These are phyloP conservation scores for Triops longicaudatus DNA, from an alignment of 1,140 invertebrate genomes.

Conservation along the genomic window DNA sequence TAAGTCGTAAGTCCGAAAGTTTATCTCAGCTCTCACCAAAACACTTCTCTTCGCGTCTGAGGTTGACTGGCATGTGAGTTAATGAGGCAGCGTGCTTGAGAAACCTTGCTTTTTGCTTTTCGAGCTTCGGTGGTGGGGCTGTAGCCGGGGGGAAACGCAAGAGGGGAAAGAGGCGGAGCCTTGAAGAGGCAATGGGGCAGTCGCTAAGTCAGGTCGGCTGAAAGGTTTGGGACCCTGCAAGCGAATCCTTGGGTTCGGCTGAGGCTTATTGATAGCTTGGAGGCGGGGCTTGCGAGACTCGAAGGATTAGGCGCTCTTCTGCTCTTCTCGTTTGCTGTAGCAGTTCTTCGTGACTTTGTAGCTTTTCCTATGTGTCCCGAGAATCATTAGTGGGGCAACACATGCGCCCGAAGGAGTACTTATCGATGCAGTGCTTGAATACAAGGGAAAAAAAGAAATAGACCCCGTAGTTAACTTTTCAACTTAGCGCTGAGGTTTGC, in stretches of 20 bases:
- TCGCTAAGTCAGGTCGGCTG: not conserved
- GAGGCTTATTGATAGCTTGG: not conserved
- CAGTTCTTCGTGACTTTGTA: not conserved
- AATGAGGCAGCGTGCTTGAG: slow-evolving; percentile 10
- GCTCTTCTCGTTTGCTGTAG: not conserved
- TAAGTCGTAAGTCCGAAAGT: too few relatives aligned
- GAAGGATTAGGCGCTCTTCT: not conserved
- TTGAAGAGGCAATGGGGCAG: not conserved
- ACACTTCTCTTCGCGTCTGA: not conserved
- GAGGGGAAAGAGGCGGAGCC: not conserved
- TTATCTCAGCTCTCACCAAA: not conserved
- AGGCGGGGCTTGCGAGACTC: not conserved
- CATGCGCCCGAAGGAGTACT: slow-evolving; percentile 4
- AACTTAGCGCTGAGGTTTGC: not conserved
- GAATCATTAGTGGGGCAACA: slow-evolving; percentile 9
- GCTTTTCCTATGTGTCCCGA: not conserved
- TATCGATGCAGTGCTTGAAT: not conserved
- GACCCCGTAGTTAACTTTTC: not conserved
- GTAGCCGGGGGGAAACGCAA: not conserved
- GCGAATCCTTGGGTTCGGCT: not conserved
- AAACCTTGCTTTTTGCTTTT: slow-evolving; percentile 8
- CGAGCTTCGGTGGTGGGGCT: not conserved
- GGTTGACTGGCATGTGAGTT: slow-evolving; percentile 14
- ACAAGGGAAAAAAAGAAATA: not conserved
- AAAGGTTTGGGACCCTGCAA: not conserved